Evolutionary conservation across 2,888 invertebrate species (phyloP), one percentile per base, ranked within the genome.

Genomic region (Dicyrtoma fusca): DNA sequence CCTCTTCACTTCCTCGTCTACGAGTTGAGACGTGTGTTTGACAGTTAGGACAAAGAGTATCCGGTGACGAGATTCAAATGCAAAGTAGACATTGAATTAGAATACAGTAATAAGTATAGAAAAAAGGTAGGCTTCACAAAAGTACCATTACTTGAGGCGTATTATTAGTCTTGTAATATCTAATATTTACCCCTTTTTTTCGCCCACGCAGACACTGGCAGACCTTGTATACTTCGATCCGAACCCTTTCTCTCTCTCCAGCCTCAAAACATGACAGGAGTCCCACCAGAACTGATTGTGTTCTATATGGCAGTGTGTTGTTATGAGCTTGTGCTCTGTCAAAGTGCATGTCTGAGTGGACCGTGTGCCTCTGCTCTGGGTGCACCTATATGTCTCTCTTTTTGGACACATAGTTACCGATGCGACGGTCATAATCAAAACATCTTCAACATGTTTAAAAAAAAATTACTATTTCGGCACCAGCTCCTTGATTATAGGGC

Each of bases 11-110:
- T 53, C 26, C 66, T 53, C 64, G 14, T 53, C 44, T 44, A 42
- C 44, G 25, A 55, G 66, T 13, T 57, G 42, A 66, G 66, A 66
- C 26, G 49, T 66, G 53, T 66, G 55, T 66, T 66, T 66, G 66
- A 53, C 66, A 66, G 49, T 66, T 66, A 25, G 34, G 66, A 66
- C 66, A 66, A 66, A 66, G 66, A 53, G 66, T 66, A 66, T 66
- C 66, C 66, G 66, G 53, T 53, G 26, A 17, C 17, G 8, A 25
- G 26, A 57, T 26, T 65, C 65, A 65, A 63, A 65, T 26, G 25
- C 51, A 64, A 64, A 64, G 51, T 34, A 34, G 34, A 34, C 34
- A 34, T 34, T 34, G 34, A 34, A 34, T 34, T 34, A 34, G 34
- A 34, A 34, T 34, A 34, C 3, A 34, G 8, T 34, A 34, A 34